Conservation (phyloP, 37 sponge, comb jelly and placozoan genomes). For the Amphimedon queenslandica region DNA sequence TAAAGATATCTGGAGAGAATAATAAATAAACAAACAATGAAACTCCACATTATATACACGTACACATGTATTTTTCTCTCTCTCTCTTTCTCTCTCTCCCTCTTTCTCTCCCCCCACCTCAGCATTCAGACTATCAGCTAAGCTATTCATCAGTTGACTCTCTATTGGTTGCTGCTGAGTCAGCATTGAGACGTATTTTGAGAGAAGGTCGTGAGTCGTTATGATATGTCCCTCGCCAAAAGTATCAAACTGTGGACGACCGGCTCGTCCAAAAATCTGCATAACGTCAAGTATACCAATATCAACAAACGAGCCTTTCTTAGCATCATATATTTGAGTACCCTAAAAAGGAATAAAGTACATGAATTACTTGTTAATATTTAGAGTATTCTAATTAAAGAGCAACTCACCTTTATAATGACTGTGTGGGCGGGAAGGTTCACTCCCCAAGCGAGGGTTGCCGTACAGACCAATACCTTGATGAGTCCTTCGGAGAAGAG, state of each 20-base stretch:
- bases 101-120: slow-evolving; percentile 53
- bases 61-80: slow-evolving; percentile 3
- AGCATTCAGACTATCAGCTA: slow-evolving; percentile 92
- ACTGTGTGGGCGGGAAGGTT: slow-evolving; percentile 97
- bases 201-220: slow-evolving; percentile 88
- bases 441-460: slow-evolving; percentile 99
- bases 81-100: slow-evolving; percentile 13
- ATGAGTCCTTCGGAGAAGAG: slow-evolving; percentile 84
- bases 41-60: slow-evolving; percentile 2
- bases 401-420: slow-evolving; percentile 88
- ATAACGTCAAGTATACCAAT: slow-evolving; percentile 95
- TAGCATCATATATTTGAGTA: slow-evolving; percentile 92
- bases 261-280: slow-evolving; percentile 98
- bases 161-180: slow-evolving; percentile 97
- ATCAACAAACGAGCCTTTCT: slow-evolving; percentile 95
- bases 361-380: not conserved
- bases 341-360: slow-evolving; percentile 48
- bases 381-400: too few species aligned
- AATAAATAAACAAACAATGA: not conserved
- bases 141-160: slow-evolving; percentile 71
- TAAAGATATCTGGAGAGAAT: slow-evolving; percentile 55
- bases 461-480: slow-evolving; percentile 92
- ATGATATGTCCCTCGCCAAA: slow-evolving; percentile 94
- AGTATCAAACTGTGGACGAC: slow-evolving; percentile 94
- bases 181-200: slow-evolving; percentile 88